Evolutionary conservation across 2,113 vertebrate genomes (phyloP), one percentile per base, ranked within the genome.

Genomic region (Tetraodon nigroviridis): DNA sequence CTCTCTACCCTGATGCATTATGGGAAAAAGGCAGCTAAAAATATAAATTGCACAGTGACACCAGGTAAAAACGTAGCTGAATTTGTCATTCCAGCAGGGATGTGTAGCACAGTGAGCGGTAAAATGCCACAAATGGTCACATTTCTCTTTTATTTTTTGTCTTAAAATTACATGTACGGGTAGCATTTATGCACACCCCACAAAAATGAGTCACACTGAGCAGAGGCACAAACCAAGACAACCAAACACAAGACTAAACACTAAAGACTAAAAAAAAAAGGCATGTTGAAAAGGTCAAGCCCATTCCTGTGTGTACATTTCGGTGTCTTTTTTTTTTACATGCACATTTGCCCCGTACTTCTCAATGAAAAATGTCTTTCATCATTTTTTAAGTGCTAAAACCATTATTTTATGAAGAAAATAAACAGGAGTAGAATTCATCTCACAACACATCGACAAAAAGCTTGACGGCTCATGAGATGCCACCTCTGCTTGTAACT

Each of bases 81-180:
- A 37, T 12, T 8, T 37, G 32, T 12, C 11, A 37, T 37, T 37
- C 32, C 1, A 11, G 7, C 32, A 37, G 10, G 42, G 14, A 37
- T 53, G 45, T n/a, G 7, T 32, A 41, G 24, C 47, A 55, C 55
- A n/a, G 40, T 3, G 19, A 29, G 12, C 62, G 63, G n/a, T 46
- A 17, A 62, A 46, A 52, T 58, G 6, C 4, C 5, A 64, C 27
- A 5, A 44, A 40, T 58, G 20, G 60, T 52, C 60, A 46, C 40
- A 51, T 56, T 58, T 67, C 51, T 60, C 12, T 8, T 78, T 84
- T 80, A 78, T 84, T 87, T 73, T 16, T 46, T 58, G 56, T 71
- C 32, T 67, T 79, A 81, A 82, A 51, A 67, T 11, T 63, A 10
- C 53, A 79, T 69, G 21, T 76, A 78, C 79, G 78, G 52, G 64